Conservation (phyloP, 2,797 vertebrate species). For the Microtus obscurus region DNA sequence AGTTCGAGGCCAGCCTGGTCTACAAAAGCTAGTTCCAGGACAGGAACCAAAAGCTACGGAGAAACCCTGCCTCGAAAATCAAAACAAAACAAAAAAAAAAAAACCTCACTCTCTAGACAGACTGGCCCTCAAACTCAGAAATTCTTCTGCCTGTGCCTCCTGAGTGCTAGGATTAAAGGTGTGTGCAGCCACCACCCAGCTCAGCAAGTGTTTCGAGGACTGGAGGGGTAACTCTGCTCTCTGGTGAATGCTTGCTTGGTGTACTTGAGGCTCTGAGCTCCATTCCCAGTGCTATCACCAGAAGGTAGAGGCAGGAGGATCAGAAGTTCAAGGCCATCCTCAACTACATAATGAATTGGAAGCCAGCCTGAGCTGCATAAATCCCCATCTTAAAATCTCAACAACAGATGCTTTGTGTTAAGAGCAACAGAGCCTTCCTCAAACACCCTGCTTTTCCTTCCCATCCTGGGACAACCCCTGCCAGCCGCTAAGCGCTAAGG, state of each 20-base stretch:
- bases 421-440: neutral
- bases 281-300: neutral
- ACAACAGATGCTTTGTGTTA: neutral
- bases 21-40: no score
- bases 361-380: neutral
- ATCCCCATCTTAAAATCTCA: neutral
- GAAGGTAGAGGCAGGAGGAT: neutral
- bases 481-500: neutral
- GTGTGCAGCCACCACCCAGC: neutral
- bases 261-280: neutral
- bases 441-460: neutral
- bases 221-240: neutral
- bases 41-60: no score
- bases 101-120: neutral
- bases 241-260: neutral
- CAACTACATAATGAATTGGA: no score
- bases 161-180: neutral
- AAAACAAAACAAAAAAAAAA: no score
- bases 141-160: neutral
- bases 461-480: neutral
- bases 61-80: no score
- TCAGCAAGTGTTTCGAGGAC: neutral
- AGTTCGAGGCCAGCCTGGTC: no score
- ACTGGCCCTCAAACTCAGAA: neutral
- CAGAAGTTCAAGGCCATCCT: neutral